These are phyloP conservation scores for Astyanax mexicanus DNA, from an alignment of 2,797 vertebrate genomes.

Conservation along the genomic window DNA sequence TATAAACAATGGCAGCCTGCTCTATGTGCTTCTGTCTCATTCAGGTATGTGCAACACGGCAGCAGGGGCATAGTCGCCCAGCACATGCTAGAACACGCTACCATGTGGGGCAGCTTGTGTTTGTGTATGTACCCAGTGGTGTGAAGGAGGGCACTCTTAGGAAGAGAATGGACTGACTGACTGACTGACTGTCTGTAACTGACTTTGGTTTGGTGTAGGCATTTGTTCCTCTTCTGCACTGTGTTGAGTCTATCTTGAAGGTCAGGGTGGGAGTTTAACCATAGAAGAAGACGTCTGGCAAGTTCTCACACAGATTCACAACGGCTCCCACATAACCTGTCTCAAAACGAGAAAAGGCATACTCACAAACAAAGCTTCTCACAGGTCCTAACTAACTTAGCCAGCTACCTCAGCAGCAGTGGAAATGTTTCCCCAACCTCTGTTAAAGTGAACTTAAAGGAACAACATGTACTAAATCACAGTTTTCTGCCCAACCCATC, in stretches of 20 bases:
- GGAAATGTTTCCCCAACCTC: too few species aligned
- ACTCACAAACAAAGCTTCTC: too few species aligned
- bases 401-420: too few species aligned
- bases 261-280: not conserved
- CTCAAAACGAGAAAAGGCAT: too few species aligned
- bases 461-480: too few species aligned
- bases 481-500: too few species aligned
- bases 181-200: not conserved
- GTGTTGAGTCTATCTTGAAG: not conserved
- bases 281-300: not conserved
- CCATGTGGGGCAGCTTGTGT: not conserved
- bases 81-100: constrained; percentile 1
- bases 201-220: not conserved
- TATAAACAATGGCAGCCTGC: constrained; percentile 3
- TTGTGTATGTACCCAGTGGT: not conserved
- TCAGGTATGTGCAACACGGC: constrained; percentile 16
- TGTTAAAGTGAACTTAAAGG: too few species aligned
- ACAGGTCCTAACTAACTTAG: too few species aligned
- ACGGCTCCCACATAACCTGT: not conserved
- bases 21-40: constrained; percentile 10
- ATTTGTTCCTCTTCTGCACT: not conserved
- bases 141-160: not conserved
- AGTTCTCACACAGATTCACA: not conserved
- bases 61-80: constrained; percentile 14
- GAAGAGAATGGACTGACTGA: not conserved